Evolutionary conservation across 2,113 vertebrate genomes (phyloP).

Genomic region (Rhinolophus sinicus): DNA sequence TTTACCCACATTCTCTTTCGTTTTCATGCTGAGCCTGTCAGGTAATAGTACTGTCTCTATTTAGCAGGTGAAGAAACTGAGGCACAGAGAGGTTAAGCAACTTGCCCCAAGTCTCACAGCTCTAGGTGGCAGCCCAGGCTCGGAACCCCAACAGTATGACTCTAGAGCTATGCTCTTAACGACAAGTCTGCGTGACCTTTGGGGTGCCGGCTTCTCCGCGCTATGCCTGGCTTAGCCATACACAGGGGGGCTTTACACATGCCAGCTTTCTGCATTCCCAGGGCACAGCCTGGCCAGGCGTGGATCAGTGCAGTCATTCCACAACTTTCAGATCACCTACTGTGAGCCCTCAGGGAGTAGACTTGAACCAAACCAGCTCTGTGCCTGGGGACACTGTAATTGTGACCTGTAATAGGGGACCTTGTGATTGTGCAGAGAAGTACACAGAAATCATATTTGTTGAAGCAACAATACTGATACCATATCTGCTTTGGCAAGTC

Average conservation of each 20-base stretch:
- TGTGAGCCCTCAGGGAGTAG: not conserved
- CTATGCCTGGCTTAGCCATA: not conserved
- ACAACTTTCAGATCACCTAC: not conserved
- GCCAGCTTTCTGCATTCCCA: not conserved
- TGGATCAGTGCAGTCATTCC: not conserved
- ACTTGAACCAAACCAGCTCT: not conserved
- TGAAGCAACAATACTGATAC: constrained; percentile 12
- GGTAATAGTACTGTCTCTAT: not conserved
- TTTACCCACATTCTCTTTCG: not conserved
- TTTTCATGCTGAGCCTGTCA: not conserved
- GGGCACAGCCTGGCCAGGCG: not conserved
- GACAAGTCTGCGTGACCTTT: not conserved
- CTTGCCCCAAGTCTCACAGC: not conserved
- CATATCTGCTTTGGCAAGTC: constrained; percentile 50
- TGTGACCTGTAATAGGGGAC: not conserved
- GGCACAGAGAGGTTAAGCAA: not conserved
- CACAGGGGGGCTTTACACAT: not conserved
- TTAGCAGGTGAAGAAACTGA: constrained; percentile 13
- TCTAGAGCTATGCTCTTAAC: not conserved
- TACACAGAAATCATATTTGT: constrained; percentile 27
- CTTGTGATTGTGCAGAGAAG: not conserved
- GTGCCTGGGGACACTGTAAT: not conserved
- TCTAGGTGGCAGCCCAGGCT: not conserved
- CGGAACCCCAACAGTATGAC: not conserved
- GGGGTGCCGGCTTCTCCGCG: not conserved